Base-by-base conservation (phyloP, 1,140 invertebrate species). In the Cydia pomonella region DNA sequence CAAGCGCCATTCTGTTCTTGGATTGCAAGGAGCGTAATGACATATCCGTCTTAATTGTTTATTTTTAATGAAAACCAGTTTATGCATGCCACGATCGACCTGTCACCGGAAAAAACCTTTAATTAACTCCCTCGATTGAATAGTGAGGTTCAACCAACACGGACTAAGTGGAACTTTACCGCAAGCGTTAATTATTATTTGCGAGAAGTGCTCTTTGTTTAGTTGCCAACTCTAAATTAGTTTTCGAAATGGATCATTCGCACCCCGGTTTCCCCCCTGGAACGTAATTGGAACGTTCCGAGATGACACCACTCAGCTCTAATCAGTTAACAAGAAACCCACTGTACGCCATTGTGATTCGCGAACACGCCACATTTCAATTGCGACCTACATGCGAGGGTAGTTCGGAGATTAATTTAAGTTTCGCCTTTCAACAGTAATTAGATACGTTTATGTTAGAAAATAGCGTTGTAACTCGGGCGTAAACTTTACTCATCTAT, bases 221-320 rank as follows among this genome's bases (percentile, higher is more conserved):
- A 92, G 91, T 92, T 92, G 89, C 91, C 88, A 93, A 93, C 91
- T 93, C 91, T 91, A 93, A 93, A 93, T 93, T 93, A 93, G 91
- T 93, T 93, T 93, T 93, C 89, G 91, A 92, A 93, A 93, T 93
- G 90, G 91, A 93, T 93, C 91, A 92, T 92, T 93, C 91, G 85
- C 90, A 89, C 89, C 90, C 89, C 84, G 80, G 75, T 79, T 73
- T 66, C 74, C 74, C 76, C 79, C 77, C 79, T 83, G 76, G 41
- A n/a, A 72, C 73, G 90, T 92, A 92, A 92, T 92, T 92, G 91
- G 90, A 92, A 92, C 86, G 91, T 92, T 90, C 87, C 85, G 85
- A 92, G 91, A 92, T 92, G 91, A 92, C 91, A 92, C 88, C 88
- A 89, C 87, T 91, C 86, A 79, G 84, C 84, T 91, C 87, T 92